Evolutionary conservation across 2,113 vertebrate genomes (phyloP).

Genomic region (Dromas ardeola): DNA sequence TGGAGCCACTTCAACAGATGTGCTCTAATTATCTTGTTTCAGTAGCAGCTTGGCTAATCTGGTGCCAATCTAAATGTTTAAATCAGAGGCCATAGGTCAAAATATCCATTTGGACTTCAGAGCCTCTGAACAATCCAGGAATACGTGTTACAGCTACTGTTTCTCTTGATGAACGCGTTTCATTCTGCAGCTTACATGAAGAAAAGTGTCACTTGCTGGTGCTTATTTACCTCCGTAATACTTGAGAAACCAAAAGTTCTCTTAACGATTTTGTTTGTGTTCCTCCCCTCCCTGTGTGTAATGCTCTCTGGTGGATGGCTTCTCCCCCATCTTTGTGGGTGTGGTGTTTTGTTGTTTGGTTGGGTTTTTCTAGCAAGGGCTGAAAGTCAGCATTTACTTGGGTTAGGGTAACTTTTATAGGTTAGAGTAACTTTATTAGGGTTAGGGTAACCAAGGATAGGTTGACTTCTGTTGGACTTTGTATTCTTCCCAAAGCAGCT

Average conservation of each 20-base stretch:
- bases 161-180: background rate
- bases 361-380: background rate
- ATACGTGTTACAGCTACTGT: background rate
- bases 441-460: background rate
- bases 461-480: background rate
- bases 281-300: background rate
- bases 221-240: background rate
- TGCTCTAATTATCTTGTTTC: constrained; percentile 14
- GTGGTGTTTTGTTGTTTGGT: background rate
- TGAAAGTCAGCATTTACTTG: background rate
- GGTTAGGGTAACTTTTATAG: background rate
- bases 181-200: background rate
- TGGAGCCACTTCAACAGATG: background rate
- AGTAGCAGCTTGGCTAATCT: background rate
- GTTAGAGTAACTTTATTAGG: background rate
- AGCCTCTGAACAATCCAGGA: background rate
- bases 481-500: background rate
- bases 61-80: background rate
- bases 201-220: background rate
- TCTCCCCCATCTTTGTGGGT: background rate
- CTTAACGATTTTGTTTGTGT: background rate
- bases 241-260: background rate
- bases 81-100: background rate
- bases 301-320: background rate
- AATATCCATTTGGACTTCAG: background rate